These are phyloP conservation scores for Palaemon carinicauda DNA, from an alignment of 1,140 invertebrate genomes.

Conservation along the genomic window DNA sequence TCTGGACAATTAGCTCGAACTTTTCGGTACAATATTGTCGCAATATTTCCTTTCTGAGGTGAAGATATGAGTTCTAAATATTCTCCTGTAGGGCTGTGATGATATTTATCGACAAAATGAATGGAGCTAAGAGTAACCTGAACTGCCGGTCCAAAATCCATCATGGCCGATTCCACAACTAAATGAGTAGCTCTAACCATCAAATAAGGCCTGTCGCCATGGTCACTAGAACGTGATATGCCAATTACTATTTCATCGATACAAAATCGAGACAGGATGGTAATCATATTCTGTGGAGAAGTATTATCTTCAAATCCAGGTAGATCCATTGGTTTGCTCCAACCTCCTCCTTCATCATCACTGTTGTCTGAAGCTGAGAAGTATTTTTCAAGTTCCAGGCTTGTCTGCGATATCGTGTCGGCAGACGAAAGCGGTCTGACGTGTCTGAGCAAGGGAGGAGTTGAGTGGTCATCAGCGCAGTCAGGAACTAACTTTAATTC, in stretches of 20 bases:
- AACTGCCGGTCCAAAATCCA: slow-evolving; percentile 81
- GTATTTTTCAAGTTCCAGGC: slow-evolving; percentile 62
- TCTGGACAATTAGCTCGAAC: slow-evolving; percentile 81
- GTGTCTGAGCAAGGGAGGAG: slow-evolving; percentile 50
- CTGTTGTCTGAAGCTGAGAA: slow-evolving; percentile 75
- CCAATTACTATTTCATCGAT: slow-evolving; percentile 72
- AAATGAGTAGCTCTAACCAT: slow-evolving; percentile 77
- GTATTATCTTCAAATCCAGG: slow-evolving; percentile 86
- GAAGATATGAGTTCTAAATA: slow-evolving; percentile 78
- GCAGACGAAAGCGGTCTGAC: slow-evolving; percentile 47
- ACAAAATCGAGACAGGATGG: slow-evolving; percentile 75
- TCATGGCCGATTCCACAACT: slow-evolving; percentile 77
- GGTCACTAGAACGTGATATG: slow-evolving; percentile 70
- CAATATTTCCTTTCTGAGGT: slow-evolving; percentile 70
- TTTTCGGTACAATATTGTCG: slow-evolving; percentile 80
- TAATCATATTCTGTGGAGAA: slow-evolving; percentile 79
- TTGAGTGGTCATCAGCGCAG: neutral
- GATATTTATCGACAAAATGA: slow-evolving; percentile 82
- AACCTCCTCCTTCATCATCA: slow-evolving; percentile 79
- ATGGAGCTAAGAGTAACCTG: slow-evolving; percentile 78
- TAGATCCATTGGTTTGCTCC: slow-evolving; percentile 77
- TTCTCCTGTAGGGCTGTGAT: slow-evolving; percentile 77
- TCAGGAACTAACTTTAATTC: slow-evolving; percentile 21
- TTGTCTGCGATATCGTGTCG: slow-evolving; percentile 59
- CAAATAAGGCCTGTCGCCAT: slow-evolving; percentile 77